Evolutionary conservation across 35 echinoderm and acorn worm species (phyloP), one percentile per base, ranked within the genome.

Genomic region (Amphiura filiformis): DNA sequence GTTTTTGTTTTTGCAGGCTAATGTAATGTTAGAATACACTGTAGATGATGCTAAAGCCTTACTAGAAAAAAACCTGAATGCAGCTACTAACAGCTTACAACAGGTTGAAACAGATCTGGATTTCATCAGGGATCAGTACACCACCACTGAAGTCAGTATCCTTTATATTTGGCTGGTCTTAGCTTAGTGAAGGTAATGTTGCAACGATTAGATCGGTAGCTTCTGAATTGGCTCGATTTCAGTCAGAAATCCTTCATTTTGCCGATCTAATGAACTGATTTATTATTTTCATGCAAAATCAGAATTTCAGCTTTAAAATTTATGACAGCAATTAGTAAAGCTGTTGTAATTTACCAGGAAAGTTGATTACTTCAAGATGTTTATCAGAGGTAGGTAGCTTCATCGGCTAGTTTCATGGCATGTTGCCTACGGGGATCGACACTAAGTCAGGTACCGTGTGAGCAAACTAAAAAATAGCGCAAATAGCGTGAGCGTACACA

Each of bases 61-160:
- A 37, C 87, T 99, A 42, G 80, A 78, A 1, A 94, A 81, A 39
- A 99, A 99, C 52, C 76, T 95, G 18, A 77, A 82, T 15, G 90
- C 93, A 39, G 96, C 96, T 31, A 89, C 80, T 38, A 84, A 92
- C 64, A 94, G 83, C 15, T 84, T 95, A 31, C 93, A 80, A 23
- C 82, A 92, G 77, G 96, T 92, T 13, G 91, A 94, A 5, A 38
- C 39, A 31, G 96, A 99, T 65, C 76, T 99, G 57, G 96, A 98
- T 83, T 98, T 94, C 37, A 78, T 98, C 13, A 89, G 92, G 88
- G 96, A 98, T 85, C 96, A 98, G 87, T 98, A 98, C 75, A 99
- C 96, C 3, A 99, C 96, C 42, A 93, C 93, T 30, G 96, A 99
- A 99, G 96, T 99, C 93, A 99, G 96, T 99, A 99, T 99, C 96